Conservation (phyloP, 2,797 vertebrate species). For the Fundulus diaphanus region DNA sequence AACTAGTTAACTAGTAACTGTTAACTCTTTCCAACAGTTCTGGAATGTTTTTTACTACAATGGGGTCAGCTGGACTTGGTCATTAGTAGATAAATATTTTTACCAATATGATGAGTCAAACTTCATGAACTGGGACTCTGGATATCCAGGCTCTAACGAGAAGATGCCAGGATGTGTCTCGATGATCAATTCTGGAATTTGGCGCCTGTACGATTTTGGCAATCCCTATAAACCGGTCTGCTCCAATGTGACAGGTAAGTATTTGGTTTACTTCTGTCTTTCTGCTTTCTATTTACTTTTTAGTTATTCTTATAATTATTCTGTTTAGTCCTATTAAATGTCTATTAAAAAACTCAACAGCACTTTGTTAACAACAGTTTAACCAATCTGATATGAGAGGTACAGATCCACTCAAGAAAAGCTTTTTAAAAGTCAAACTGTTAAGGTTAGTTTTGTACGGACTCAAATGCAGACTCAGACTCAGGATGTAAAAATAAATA, state of each 20-base stretch:
- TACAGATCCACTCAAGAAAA: no score
- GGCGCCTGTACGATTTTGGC: rapidly evolving
- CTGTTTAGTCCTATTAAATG: no score
- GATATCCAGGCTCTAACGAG: rapidly evolving
- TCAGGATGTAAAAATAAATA: no score
- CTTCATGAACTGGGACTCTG: rapidly evolving
- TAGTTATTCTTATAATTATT: not conserved
- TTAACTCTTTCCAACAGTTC: not conserved
- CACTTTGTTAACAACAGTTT: no score
- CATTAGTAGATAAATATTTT: constrained; percentile 15
- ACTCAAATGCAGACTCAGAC: no score
- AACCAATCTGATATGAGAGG: no score
- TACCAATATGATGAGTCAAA: not conserved
- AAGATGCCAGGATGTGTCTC: not conserved
- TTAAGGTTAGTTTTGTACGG: no score
- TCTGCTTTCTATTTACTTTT: not conserved
- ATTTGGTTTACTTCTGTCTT: not conserved
- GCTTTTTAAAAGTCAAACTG: no score
- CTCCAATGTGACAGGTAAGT: constrained; percentile 26
- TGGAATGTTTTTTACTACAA: constrained; percentile 59
- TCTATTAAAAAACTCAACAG: no score
- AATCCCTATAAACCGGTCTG: rapidly evolving
- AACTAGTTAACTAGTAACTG: no score
- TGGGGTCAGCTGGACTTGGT: constrained; percentile 51
- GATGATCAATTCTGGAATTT: rapidly evolving